Evolutionary conservation across 2,113 vertebrate species (phyloP).

Genomic region (Stegastes partitus): DNA sequence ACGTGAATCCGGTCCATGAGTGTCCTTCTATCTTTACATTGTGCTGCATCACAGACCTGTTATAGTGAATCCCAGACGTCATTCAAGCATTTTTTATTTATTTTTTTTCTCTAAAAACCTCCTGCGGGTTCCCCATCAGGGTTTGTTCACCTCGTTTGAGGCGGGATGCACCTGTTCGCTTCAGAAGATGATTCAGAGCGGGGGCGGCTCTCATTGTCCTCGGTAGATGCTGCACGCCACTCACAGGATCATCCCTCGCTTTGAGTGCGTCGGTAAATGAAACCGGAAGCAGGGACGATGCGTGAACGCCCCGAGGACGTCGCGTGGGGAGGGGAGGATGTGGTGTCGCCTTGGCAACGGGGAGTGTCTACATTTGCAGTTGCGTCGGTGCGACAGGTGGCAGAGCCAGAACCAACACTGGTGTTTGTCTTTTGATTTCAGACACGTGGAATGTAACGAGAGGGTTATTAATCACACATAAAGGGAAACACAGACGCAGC

Average conservation of each 20-base stretch:
- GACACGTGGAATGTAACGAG: constrained; percentile 21
- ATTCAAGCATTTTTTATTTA: background rate
- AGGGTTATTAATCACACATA: constrained; percentile 22
- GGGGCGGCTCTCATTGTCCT: constrained; percentile 53
- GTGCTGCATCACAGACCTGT: constrained; percentile 61
- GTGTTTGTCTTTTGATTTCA: constrained; percentile 56
- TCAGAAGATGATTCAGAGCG: constrained; percentile 79
- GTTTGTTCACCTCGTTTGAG: constrained; percentile 44
- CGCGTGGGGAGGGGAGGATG: constrained; percentile 22
- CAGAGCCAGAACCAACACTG: constrained; percentile 68
- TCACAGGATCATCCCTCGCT: constrained; percentile 45
- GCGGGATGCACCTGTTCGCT: constrained; percentile 72
- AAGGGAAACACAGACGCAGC: constrained; percentile 38
- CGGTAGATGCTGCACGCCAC: constrained; percentile 52
- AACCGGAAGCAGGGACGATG: constrained; percentile 69
- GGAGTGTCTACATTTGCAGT: constrained; percentile 57
- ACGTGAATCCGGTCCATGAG: constrained; percentile 47
- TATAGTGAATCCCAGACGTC: constrained; percentile 34
- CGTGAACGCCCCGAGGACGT: no score
- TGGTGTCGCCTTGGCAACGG: constrained; percentile 67
- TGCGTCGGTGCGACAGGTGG: constrained; percentile 67
- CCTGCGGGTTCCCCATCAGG: constrained; percentile 24
- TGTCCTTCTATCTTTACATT: constrained; percentile 37
- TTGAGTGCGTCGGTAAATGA: constrained; percentile 47
- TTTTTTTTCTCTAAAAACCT: constrained; percentile 1